Base-by-base conservation (phyloP, 2,113 vertebrate species). In the Microtus montanus region DNA sequence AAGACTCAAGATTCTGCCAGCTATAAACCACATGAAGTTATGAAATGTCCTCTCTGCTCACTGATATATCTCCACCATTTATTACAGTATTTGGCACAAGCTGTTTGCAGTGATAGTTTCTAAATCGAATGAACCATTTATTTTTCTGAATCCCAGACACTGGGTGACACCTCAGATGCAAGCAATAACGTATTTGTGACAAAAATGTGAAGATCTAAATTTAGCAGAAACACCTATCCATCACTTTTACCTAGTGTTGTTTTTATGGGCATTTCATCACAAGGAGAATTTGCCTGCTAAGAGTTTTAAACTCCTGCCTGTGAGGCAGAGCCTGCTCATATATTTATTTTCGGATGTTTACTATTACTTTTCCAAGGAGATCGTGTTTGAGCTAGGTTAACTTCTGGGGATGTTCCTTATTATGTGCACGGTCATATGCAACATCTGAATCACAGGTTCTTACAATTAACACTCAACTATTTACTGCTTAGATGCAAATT, bases 171-270 rank as follows among this genome's bases (percentile, higher is more conserved):
- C 11, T 91, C 35, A 90, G 10, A 41, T 95, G 38, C 79, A 64
- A 93, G 84, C 87, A 87, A n/a, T 83, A 93, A 91, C 47, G 58
- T n/a, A 78, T 86, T 90, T 93, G 89, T 49, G 74, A 82, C 80
- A 87, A 89, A 93, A 94, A 93, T 70, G 41, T 79, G 74, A 94
- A 89, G 64, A 68, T 75, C 92, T 83, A 92, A 93, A 84, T 66
- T 41, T 73, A 79, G 93, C 26, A 11, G 24, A 91, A 88, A 58
- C 38, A 87, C 8, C 47, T 83, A 83, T 35, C 17, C 28, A 58
- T 95, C n/a, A 54, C 49, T 74, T 96, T 94, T 93, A 93, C 87
- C 35, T 93, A 33, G 63, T 90, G 80, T 63, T 82, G 70, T 91
- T 75, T 28, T 77, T 73, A 90, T 88, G 86, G 89, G 20, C 71